Percentiles rank a stretch among this genome's conserved stretches.
Conservation (phyloP, 1,140 invertebrate genomes). For the Drosophila kikkawai region DNA sequence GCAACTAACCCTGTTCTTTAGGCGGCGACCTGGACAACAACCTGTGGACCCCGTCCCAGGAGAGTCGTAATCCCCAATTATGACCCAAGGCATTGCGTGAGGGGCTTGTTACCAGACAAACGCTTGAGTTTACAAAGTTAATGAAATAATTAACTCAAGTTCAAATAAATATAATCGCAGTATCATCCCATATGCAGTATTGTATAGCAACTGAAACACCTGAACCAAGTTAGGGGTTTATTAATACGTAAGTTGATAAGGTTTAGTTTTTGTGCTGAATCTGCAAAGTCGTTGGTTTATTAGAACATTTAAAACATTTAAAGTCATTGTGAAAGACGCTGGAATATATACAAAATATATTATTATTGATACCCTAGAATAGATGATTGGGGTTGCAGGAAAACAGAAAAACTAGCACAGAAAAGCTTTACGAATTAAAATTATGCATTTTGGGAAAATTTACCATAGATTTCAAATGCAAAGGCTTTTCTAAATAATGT, state of each 20-base stretch:
- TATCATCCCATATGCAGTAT: background rate
- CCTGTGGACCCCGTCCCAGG: slow-evolving; percentile 1
- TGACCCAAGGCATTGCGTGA: slow-evolving; percentile 7
- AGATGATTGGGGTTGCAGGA: too few relatives aligned
- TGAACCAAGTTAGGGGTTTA: slow-evolving; percentile 11
- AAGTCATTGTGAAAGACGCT: slow-evolving; percentile 18
- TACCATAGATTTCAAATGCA: too few relatives aligned
- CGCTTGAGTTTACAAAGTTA: background rate
- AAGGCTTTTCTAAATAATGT: too few relatives aligned
- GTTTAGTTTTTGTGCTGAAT: slow-evolving; percentile 12
- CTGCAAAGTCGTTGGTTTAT: background rate
- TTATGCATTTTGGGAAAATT: too few relatives aligned
- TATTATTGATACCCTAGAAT: background rate
- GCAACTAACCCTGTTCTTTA: slow-evolving; percentile 5
- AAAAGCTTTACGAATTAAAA: too few relatives aligned
- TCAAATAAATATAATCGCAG: background rate
- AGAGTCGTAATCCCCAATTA: slow-evolving; percentile 23
- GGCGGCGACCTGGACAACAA: background rate
- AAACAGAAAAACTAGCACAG: too few relatives aligned
- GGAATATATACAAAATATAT: background rate
- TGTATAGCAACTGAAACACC: slow-evolving; percentile 5
- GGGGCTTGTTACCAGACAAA: slow-evolving; percentile 2
- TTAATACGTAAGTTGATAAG: slow-evolving; percentile 25
- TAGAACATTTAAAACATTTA: slow-evolving; percentile 3
- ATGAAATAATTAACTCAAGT: background rate